phyloP scores from a whole-genome alignment of 2,113 vertebrate genomes.

The Pycnonotus jocosus region DNA sequence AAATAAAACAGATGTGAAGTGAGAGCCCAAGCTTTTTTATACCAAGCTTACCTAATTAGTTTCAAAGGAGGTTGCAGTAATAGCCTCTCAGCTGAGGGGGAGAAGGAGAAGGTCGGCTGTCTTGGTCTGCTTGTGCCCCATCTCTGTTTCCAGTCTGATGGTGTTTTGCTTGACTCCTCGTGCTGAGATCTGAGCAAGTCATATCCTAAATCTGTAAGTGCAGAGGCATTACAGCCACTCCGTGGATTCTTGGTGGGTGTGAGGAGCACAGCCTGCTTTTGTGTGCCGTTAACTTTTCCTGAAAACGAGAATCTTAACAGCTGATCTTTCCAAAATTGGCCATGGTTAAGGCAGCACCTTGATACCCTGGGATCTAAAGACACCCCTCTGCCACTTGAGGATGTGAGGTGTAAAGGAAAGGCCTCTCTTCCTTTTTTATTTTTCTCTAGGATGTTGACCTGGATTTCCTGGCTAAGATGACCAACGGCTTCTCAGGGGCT shows the following conservation, averaged over 20 bases:
- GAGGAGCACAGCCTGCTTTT: fast-evolving
- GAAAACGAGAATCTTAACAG: neutral
- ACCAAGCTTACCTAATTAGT: neutral
- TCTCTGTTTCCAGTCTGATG: neutral
- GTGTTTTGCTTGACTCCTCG: neutral
- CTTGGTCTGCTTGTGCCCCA: neutral
- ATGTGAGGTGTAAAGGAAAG: neutral
- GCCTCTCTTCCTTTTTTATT: neutral
- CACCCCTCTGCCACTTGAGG: neutral
- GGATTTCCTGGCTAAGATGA: slow-evolving; percentile 97
- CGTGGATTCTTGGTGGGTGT: fast-evolving
- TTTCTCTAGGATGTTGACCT: slow-evolving; percentile 87
- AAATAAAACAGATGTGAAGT: neutral
- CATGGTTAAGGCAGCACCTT: neutral
- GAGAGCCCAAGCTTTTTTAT: neutral
- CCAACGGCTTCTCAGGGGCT: slow-evolving; percentile 96
- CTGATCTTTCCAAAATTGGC: neutral
- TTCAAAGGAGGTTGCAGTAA: neutral
- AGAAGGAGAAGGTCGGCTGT: neutral
- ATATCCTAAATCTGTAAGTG: neutral
- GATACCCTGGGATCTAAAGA: neutral
- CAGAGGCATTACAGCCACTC: neutral
- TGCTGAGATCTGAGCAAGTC: neutral
- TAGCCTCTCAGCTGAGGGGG: neutral
- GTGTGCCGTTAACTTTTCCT: neutral